These are phyloP conservation scores for Leptarthrus brevirostris DNA, from an alignment of 2,888 invertebrate species.

Conservation along the genomic window DNA sequence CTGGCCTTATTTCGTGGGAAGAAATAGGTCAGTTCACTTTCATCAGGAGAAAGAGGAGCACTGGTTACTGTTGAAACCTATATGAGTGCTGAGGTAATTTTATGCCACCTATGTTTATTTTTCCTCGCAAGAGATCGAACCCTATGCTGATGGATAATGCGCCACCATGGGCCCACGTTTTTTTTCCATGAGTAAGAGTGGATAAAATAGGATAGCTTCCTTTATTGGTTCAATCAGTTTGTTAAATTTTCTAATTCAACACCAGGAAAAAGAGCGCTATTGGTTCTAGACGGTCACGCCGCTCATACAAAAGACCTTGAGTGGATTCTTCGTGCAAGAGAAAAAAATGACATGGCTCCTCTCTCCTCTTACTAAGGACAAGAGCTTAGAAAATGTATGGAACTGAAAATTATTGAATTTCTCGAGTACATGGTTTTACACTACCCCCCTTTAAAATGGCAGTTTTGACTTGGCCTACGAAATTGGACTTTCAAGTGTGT, in stretches of 20 bases:
- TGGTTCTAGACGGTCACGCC: conserved; percentile 60
- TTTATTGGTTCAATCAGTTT: not conserved
- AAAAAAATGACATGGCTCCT: conserved; percentile 55
- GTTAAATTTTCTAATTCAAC: conserved; percentile 58
- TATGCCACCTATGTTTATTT: conserved; percentile 55
- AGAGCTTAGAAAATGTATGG: conserved; percentile 56
- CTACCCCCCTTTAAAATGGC: no score
- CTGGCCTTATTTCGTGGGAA: conserved; percentile 59
- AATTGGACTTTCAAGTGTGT: no score
- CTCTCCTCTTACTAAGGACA: conserved; percentile 56
- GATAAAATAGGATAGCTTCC: not conserved
- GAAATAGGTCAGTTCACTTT: no score
- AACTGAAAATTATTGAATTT: no score
- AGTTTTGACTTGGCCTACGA: no score
- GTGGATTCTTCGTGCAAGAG: no score
- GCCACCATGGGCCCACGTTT: conserved; percentile 61
- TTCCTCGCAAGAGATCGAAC: conserved; percentile 56
- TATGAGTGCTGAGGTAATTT: conserved; percentile 54
- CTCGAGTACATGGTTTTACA: no score
- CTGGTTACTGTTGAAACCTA: conserved; percentile 55
- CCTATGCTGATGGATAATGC: no score
- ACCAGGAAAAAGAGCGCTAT: conserved; percentile 64
- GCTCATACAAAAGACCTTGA: no score
- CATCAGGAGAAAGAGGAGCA: no score
- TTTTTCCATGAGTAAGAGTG: conserved; percentile 60